Evolutionary conservation across 2,113 vertebrate species (phyloP).

Genomic region (Mormoops blainvillei): DNA sequence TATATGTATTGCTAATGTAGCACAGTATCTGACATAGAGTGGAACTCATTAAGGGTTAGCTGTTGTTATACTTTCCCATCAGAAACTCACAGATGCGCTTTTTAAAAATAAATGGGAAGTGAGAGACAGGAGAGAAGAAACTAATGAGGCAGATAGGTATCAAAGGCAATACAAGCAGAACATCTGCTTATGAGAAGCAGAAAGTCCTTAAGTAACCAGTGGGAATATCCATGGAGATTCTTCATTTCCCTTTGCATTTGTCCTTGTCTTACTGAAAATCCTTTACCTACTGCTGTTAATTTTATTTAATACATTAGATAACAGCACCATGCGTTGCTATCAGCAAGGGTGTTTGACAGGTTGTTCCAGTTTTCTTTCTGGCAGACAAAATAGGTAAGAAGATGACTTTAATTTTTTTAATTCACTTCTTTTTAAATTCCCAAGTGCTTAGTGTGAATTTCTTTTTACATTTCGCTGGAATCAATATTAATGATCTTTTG

Average conservation of each 20-base stretch:
- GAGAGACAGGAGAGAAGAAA: neutral
- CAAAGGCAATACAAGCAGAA: neutral
- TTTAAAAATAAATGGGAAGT: constrained; percentile 34
- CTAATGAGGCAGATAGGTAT: constrained; percentile 4
- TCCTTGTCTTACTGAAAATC: neutral
- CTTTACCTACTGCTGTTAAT: neutral
- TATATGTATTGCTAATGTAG: neutral
- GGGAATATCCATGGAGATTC: neutral
- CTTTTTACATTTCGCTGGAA: neutral
- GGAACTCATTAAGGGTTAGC: neutral
- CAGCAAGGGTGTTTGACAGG: neutral
- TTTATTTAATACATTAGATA: neutral
- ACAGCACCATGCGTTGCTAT: neutral
- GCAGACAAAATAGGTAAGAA: neutral
- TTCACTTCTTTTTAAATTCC: neutral
- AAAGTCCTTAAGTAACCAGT: neutral
- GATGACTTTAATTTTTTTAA: neutral
- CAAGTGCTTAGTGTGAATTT: neutral
- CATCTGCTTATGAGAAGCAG: constrained; percentile 27
- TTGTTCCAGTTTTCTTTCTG: neutral
- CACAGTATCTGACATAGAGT: neutral
- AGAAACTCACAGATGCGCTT: constrained; percentile 4
- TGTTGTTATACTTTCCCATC: neutral
- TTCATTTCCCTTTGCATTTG: neutral
- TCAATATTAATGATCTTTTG: neutral